Evolutionary conservation across 2,113 vertebrate species (phyloP).

Genomic region (Columba livia): DNA sequence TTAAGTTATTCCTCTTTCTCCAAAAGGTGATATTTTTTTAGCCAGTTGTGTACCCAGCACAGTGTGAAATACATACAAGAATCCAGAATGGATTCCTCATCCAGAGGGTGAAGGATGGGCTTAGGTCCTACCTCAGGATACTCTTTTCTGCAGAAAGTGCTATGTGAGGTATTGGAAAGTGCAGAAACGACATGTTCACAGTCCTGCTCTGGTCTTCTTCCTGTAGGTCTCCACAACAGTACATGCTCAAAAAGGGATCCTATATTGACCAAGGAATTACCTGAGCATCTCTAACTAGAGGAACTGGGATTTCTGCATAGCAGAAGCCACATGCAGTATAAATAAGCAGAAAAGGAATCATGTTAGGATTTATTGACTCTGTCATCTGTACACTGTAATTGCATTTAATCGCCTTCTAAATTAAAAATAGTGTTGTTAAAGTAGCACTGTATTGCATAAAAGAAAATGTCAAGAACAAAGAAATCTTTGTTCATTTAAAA

Average conservation of each 20-base stretch:
- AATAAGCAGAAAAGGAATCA: background rate
- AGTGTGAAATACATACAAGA: background rate
- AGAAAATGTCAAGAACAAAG: background rate
- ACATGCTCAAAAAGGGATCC: background rate
- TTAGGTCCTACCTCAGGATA: background rate
- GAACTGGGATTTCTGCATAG: background rate
- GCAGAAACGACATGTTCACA: background rate
- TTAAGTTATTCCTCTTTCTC: background rate
- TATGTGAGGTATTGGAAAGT: background rate
- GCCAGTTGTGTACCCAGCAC: background rate
- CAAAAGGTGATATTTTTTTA: background rate
- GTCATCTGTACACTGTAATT: background rate
- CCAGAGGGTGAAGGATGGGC: background rate
- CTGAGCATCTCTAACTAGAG: background rate
- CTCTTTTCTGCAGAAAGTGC: background rate
- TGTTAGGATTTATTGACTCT: background rate
- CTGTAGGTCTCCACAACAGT: background rate
- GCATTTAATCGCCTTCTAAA: background rate
- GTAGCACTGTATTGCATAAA: background rate
- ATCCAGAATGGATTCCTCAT: background rate
- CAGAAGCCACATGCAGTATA: background rate
- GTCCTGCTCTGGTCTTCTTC: background rate
- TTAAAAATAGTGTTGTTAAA: conserved; percentile 10
- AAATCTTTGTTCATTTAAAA: background rate
- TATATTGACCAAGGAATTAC: background rate